phyloP scores from a whole-genome alignment of 1,140 invertebrate species.

The Dendrolimus punctatus region DNA sequence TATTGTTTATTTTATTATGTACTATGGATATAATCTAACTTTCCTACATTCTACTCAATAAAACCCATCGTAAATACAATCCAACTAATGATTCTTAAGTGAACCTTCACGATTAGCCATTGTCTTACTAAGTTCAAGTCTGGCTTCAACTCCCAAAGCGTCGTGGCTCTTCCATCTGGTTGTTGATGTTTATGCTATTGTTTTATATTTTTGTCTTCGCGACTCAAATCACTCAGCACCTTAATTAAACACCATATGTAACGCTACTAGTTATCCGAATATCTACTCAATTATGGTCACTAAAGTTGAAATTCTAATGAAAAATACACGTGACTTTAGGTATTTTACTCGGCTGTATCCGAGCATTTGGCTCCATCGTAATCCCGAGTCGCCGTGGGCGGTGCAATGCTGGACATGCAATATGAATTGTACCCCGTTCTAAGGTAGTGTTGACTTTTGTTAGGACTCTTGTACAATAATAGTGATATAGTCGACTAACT shows the following conservation, averaged over 20 bases:
- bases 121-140: conserved; percentile 22
- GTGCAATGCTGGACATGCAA: conserved; percentile 56
- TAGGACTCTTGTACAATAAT: conserved; percentile 10
- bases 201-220: conserved; percentile 57
- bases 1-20: no score
- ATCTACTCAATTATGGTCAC: not conserved
- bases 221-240: no score
- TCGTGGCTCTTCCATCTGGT: conserved; percentile 41
- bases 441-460: conserved; percentile 35
- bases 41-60: no score
- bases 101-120: no score
- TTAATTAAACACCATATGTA: no score
- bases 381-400: conserved; percentile 52
- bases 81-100: no score
- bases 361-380: conserved; percentile 36
- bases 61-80: no score
- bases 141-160: conserved; percentile 30
- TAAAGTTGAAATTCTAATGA: conserved; percentile 11
- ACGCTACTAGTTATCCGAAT: not conserved
- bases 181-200: conserved; percentile 56
- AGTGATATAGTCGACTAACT: conserved; percentile 3
- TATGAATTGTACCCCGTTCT: conserved; percentile 47
- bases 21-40: no score
- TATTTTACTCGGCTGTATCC: no score
- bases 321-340: no score